Base-by-base conservation (phyloP, 2,797 vertebrate species). In the Tolypeutes matacus region DNA sequence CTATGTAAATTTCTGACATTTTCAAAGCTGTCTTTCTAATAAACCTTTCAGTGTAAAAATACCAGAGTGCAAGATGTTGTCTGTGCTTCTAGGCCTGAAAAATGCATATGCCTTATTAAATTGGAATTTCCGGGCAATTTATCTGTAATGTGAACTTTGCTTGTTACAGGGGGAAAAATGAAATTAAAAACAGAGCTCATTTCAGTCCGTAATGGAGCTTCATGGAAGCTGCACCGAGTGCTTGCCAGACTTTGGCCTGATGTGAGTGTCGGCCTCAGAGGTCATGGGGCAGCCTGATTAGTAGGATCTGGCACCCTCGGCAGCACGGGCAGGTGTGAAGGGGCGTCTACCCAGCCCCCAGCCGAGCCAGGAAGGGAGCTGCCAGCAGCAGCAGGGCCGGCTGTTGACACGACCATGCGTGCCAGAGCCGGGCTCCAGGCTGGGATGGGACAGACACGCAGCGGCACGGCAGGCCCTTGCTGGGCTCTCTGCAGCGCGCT, bases 91-190 rank as follows among this genome's bases (percentile, higher is more conserved):
- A 58, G 95, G 91, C 80, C 89, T 82, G 89, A 87, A 94, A 95
- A 95, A 95, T 92, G 95, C 91, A 89, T 70, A 82, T 64, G 93
- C 81, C 89, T 96, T 95, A 96, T 97, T 97, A 97, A 97, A 96
- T 85, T 96, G 96, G 86, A 96, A 97, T 97, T 97, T 97, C 95
- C 69, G 53, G 93, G 91, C 97, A 96, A 96, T 96, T 97, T 97
- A 95, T 97, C 96, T 94, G 73, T 96, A 91, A 96, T 87, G 96
- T 94, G 94, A 96, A 95, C 93, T 93, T 95, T 95, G 73, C 96
- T 97, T 93, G 91, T 97, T 97, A 95, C 18, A 83, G 87, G 82
- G 60, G 53, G 46, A 89, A 92, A 95, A 96, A 97, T 97, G 53
- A 70, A 95, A 89, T 97, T 93, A 56, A 94, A 96, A 91, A 56